Base-by-base conservation (phyloP, 2,113 vertebrate species). In the Cacatua alba region DNA sequence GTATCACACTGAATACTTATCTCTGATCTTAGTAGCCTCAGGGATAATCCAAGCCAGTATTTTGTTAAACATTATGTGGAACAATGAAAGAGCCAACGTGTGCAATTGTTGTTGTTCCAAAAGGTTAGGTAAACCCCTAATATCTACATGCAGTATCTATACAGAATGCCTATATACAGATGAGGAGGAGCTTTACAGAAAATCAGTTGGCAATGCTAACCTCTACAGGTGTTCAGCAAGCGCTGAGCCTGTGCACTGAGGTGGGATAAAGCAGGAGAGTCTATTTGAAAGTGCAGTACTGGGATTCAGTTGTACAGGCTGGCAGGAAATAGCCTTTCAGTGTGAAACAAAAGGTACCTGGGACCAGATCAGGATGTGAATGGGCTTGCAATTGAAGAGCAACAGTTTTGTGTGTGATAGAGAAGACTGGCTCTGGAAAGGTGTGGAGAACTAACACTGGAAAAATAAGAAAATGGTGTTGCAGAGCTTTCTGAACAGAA, bases 11-110 rank as follows among this genome's bases (percentile, higher is more conserved):
- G 48, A 88, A 60, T 86, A 29, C 33, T 92, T 76, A 48, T 44
- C 44, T 82, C 52, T 77, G 64, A 94, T 78, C 5, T 90, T 76
- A 72, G 74, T 48, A 84, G 88, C 87, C 90, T 96, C 82, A 35
- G 68, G 72, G 83, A 60, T 94, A 93, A 94, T 81, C 78, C 84
- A 93, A 79, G 57, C 65, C 67, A 79, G 33, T 64, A 64, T 87
- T 68, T 79, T 55, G 52, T 76, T 90, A 94, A 94, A 82, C 33
- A 33, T 67, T n/a, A 33, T 21, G 11, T 46, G 63, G 17, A 69
- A 79, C 62, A 85, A 48, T 55, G 49, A 78, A 87, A 51, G 55
- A 82, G 55, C 20, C 7, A 84, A 75, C 3, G 3, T 2, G 0
- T 17, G 2, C 64, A 75, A 75, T 29, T 21, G 62, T 53, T 95